Base-by-base conservation (phyloP, 1,140 invertebrate genomes). In the Drosophila bocqueti region DNA sequence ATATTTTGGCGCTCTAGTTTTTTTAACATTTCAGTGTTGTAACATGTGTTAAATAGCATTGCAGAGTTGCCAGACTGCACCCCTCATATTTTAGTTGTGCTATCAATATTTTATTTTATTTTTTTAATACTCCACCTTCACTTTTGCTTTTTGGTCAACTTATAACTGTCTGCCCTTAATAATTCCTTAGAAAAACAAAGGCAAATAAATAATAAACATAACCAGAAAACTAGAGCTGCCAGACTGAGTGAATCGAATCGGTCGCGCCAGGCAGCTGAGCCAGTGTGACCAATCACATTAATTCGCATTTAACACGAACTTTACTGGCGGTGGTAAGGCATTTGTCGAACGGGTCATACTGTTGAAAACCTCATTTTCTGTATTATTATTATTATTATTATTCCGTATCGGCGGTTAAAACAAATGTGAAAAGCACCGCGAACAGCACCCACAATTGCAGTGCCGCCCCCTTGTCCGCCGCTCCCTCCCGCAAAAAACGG, bases 361-460 rank as follows among this genome's bases (percentile, higher is more conserved):
- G 54, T 57, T 57, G 54, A 57, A 57, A 57, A 57, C 54, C 54
- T 57, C 54, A 57, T 58, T 64, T 43, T 42, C 49, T 38, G 21
- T 60, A 42, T 40, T 60, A 31, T 64, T 18, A 38, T 29, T 59
- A 54, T 54, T 36, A 59, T 21, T 40, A 31, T 57, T 57, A 57
- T 57, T 40, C 21, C 38, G 38, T 11, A 57, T 57, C 54, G 36
- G 62, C 59, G 55, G 57, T 54, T 69, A 63, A 62, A 78, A 75
- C 64, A 79, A 77, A 69, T 65, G 62, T 47, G 43, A 63, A 75
- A 76, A 78, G 40, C 65, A 40, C 24, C 58, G 63, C 58, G 65
- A 38, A 52, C 31, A 46, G 26, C 38, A 42, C n/a, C 49, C 15
- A 43, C 40, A 69, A 62, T 47, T 61, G 45, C 54, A 76, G 47